Conservation (phyloP, 2,113 vertebrate species). For the Agelaius tricolor region DNA sequence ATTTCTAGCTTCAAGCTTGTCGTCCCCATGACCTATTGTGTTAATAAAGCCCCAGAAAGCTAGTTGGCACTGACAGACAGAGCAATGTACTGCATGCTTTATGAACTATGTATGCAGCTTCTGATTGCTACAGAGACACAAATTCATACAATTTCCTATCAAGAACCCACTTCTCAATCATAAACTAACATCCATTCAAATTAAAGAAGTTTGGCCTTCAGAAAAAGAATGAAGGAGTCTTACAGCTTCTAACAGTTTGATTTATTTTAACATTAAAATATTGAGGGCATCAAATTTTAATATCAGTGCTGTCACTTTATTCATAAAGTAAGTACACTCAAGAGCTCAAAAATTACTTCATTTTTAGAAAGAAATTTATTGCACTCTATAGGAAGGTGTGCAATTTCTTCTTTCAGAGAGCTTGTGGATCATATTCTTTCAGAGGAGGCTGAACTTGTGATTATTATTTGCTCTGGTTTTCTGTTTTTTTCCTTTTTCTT, state of each 20-base stretch:
- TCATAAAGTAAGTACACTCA: conserved; percentile 53
- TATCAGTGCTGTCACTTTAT: conserved; percentile 62
- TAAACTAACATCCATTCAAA: conserved; percentile 60
- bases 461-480: not conserved
- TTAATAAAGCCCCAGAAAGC: conserved; percentile 43
- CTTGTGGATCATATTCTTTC: conserved; percentile 6
- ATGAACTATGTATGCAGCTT: conserved; percentile 5
- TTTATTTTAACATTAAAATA: conserved; percentile 72
- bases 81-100: not conserved
- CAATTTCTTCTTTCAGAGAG: conserved; percentile 58
- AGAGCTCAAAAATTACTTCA: conserved; percentile 66
- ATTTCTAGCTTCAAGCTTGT: conserved; percentile 53
- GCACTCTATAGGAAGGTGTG: conserved; percentile 27
- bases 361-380: conserved; percentile 66
- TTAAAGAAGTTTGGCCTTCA: conserved; percentile 50
- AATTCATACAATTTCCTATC: conserved; percentile 36
- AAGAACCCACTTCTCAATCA: conserved; percentile 16
- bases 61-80: conserved; percentile 19
- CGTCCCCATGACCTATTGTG: conserved; percentile 31
- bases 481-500: not conserved
- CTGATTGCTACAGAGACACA: conserved; percentile 21
- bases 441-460: conserved; percentile 30
- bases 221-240: not conserved
- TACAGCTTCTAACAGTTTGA: conserved; percentile 55
- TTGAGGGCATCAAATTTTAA: conserved; percentile 70